Conservation (phyloP, 2,888 invertebrate species). For the Cosmorhoe ocellata region DNA sequence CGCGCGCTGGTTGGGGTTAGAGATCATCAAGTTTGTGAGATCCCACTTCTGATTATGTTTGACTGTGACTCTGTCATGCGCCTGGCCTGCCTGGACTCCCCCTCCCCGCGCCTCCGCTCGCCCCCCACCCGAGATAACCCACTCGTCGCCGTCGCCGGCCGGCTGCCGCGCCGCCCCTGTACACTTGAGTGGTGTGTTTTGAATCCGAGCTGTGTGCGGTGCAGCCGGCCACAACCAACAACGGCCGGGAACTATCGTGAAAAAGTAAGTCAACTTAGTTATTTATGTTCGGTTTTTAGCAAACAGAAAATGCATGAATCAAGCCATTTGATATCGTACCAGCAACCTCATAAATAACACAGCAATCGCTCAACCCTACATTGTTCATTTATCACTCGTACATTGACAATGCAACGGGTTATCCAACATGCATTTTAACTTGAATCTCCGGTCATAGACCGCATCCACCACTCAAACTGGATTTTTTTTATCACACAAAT, state of each 20-base stretch:
- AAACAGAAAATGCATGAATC: slow-evolving; percentile 3
- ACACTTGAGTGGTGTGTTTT: slow-evolving; percentile 30
- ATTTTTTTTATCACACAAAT: slow-evolving; percentile 20
- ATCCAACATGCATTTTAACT: slow-evolving; percentile 16
- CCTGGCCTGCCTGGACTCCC: slow-evolving; percentile 15
- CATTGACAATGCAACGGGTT: slow-evolving; percentile 23
- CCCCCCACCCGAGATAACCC: slow-evolving; percentile 26
- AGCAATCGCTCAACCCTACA: background rate
- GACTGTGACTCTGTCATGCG: slow-evolving; percentile 9
- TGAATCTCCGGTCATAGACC: slow-evolving; percentile 12
- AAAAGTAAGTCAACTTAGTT: slow-evolving; percentile 29
- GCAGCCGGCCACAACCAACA: slow-evolving; percentile 22
- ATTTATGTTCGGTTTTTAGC: slow-evolving; percentile 1
- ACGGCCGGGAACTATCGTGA: slow-evolving; percentile 23
- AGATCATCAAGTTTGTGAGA: too few relatives aligned
- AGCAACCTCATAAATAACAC: slow-evolving; percentile 8
- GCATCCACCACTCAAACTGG: slow-evolving; percentile 15
- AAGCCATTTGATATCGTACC: slow-evolving; percentile 10
- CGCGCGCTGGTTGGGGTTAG: too few relatives aligned
- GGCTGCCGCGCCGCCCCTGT: slow-evolving; percentile 26
- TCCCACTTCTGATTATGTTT: slow-evolving; percentile 10
- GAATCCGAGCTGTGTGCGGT: slow-evolving; percentile 28
- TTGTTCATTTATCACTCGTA: background rate
- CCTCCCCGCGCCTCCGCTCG: slow-evolving; percentile 10
- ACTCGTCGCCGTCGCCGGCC: slow-evolving; percentile 33